phyloP scores from a whole-genome alignment of 2,113 vertebrate species.

The Entelurus aequoreus region DNA sequence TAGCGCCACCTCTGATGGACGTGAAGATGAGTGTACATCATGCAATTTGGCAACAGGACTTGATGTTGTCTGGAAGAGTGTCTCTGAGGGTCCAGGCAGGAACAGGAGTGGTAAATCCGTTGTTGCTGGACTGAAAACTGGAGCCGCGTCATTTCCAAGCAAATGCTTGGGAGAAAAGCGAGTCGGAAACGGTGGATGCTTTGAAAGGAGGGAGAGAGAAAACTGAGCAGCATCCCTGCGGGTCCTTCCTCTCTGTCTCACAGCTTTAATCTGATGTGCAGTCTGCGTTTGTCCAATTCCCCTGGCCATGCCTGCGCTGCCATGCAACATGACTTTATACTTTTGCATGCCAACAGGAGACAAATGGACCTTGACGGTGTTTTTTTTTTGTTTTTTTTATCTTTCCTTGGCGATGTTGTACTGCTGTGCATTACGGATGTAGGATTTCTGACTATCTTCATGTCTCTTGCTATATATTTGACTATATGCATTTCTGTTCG shows the following conservation, averaged over 20 bases:
- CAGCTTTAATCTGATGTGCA: constrained; percentile 48
- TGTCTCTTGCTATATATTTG: no score
- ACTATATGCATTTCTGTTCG: no score
- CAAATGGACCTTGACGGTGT: constrained; percentile 55
- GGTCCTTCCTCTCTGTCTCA: constrained; percentile 26
- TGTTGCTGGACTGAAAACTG: background rate
- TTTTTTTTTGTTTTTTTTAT: constrained; percentile 34
- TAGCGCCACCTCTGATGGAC: no score
- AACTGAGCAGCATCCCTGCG: constrained; percentile 27
- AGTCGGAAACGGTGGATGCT: background rate
- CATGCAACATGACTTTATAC: constrained; percentile 33
- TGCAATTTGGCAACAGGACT: background rate
- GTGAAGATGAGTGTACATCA: no score
- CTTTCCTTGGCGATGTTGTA: constrained; percentile 7
- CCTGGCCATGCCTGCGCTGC: constrained; percentile 32
- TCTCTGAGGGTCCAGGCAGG: background rate
- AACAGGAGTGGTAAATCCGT: background rate
- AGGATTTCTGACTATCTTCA: no score
- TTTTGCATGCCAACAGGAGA: constrained; percentile 33
- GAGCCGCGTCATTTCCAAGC: background rate
- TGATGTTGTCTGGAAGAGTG: background rate
- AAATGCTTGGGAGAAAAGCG: background rate
- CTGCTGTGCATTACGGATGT: no score
- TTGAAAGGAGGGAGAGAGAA: constrained; percentile 4
- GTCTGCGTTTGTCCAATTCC: constrained; percentile 52